These are phyloP conservation scores for Pimephales promelas DNA, from an alignment of 2,113 vertebrate species.

Conservation along the genomic window DNA sequence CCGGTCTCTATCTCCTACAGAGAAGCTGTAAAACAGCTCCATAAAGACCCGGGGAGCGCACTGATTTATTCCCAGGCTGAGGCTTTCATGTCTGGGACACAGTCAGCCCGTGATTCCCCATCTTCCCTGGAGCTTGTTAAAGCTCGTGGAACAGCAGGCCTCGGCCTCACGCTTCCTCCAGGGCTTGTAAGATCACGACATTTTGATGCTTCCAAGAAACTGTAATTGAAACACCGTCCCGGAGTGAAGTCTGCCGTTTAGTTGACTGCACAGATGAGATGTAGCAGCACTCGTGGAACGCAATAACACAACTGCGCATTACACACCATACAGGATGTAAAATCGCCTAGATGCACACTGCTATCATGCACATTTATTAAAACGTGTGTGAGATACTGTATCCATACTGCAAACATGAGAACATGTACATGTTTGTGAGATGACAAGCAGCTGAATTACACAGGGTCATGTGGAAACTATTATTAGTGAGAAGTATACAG, in stretches of 20 bases:
- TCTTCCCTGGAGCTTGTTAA: slow-evolving; percentile 27
- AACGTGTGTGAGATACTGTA: not conserved
- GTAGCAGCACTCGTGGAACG: not conserved
- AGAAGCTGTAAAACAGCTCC: slow-evolving; percentile 46
- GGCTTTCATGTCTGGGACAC: slow-evolving; percentile 25
- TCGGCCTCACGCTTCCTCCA: not conserved
- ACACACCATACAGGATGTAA: not conserved
- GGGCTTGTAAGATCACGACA: not conserved
- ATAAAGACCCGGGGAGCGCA: slow-evolving; percentile 38
- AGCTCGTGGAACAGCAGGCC: slow-evolving; percentile 12
- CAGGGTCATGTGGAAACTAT: not conserved
- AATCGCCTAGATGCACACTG: not conserved
- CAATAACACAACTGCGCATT: not conserved
- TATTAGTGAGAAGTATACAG: not conserved
- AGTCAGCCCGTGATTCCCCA: slow-evolving; percentile 24
- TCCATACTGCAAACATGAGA: not conserved
- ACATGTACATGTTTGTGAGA: not conserved
- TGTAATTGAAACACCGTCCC: slow-evolving; percentile 10
- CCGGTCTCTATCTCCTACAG: slow-evolving; percentile 40
- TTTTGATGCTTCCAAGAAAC: slow-evolving; percentile 5
- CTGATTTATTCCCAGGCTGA: slow-evolving; percentile 49
- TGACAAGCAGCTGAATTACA: not conserved
- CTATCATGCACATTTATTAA: not conserved
- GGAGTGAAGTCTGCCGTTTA: not conserved
- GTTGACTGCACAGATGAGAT: not conserved